phyloP scores from a whole-genome alignment of 2,797 vertebrate genomes.

The Poecilia wingei region DNA sequence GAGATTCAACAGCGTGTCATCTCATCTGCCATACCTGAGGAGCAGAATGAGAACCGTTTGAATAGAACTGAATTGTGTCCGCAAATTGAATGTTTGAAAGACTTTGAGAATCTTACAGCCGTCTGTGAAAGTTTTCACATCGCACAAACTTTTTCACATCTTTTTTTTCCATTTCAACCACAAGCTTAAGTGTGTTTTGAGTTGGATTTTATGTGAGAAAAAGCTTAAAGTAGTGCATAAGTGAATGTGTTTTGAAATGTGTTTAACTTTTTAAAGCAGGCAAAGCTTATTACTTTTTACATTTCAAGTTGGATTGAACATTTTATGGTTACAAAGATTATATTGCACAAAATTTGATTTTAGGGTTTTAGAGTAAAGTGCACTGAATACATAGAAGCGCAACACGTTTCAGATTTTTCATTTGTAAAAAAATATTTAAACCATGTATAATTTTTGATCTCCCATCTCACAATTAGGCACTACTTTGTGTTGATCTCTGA shows the following conservation, averaged over 20 bases:
- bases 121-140: background rate
- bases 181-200: background rate
- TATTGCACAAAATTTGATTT: background rate
- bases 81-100: slow-evolving; percentile 45
- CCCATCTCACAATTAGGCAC: background rate
- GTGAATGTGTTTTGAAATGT: background rate
- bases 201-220: background rate
- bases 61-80: slow-evolving; percentile 55
- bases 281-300: background rate
- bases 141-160: background rate
- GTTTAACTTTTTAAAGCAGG: background rate
- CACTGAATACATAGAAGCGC: background rate
- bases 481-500: background rate
- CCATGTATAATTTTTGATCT: background rate
- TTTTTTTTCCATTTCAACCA: background rate
- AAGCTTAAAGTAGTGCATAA: background rate
- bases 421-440: background rate
- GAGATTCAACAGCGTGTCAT: slow-evolving; percentile 76
- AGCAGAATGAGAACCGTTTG: slow-evolving; percentile 9
- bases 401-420: background rate
- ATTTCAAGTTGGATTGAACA: background rate
- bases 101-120: slow-evolving; percentile 26
- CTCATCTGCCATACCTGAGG: slow-evolving; percentile 35
- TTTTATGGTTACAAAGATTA: background rate
- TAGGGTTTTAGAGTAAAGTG: background rate